Evolutionary conservation across 2,888 invertebrate species (phyloP).

Genomic region (Heliconius ethilla): DNA sequence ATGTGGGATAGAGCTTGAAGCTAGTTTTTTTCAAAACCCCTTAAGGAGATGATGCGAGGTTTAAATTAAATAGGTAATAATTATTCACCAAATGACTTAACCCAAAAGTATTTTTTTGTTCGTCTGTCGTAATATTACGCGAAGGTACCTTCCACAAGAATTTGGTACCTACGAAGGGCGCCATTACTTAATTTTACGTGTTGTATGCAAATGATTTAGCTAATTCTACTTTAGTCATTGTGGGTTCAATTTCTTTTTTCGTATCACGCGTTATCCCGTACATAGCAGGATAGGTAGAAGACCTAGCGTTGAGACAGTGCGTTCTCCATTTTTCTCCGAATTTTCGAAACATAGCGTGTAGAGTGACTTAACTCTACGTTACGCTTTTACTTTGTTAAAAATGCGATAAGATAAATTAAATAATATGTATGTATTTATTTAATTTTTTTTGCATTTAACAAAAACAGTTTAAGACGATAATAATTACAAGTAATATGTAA

Average conservation of each 20-base stretch:
- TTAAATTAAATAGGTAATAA: conserved; percentile 2
- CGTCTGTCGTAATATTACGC: conserved; percentile 35
- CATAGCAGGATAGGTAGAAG: too few relatives aligned
- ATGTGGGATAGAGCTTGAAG: not conserved
- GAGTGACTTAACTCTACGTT: not conserved
- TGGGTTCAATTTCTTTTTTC: not conserved
- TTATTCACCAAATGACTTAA: not conserved
- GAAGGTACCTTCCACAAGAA: conserved; percentile 27
- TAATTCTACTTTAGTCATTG: not conserved
- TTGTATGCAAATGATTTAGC: conserved; percentile 29
- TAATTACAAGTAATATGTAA: too few relatives aligned
- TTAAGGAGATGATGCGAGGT: not conserved
- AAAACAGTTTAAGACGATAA: too few relatives aligned
- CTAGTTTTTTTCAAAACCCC: too few relatives aligned
- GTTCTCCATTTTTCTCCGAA: not conserved
- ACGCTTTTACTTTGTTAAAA: too few relatives aligned
- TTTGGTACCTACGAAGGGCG: conserved; percentile 34
- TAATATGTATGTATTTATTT: too few relatives aligned
- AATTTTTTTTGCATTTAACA: too few relatives aligned
- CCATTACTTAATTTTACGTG: conserved; percentile 34
- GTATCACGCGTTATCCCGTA: not conserved
- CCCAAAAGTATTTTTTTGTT: conserved; percentile 7
- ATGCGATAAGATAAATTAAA: too few relatives aligned
- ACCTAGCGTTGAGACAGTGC: too few relatives aligned
- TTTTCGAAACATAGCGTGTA: not conserved